Evolutionary conservation across 2,797 vertebrate species (phyloP), one percentile per base, ranked within the genome.

Genomic region (Etheostoma nigrum): DNA sequence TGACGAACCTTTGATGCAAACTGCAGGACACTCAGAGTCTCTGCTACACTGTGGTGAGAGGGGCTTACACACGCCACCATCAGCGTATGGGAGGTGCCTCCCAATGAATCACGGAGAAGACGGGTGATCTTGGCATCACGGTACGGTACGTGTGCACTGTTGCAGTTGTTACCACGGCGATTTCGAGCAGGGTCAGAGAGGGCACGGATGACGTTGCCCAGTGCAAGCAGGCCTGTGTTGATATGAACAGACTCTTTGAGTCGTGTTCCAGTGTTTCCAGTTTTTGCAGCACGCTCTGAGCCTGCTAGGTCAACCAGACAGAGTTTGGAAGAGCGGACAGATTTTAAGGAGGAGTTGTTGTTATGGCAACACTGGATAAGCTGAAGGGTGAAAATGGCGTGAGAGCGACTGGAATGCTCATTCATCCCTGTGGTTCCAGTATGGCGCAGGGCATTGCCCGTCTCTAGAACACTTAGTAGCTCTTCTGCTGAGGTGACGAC

Each of bases 1-100:
- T 95, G 95, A 73, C 95, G 96, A 19, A 96, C 96, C 81, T 95
- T 95, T 69, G 96, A 96, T 4, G 97, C 97, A 64, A 97, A 98
- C 89, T 96, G 96, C 57, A 98, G 94, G 10, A 96, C 97, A 79
- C 96, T 96, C 69, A 98, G 88, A 45, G 97, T 97, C 86, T 98
- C 97, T 9, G 96, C 92, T 40, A 97, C 94, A 79, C 95, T 96
- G 65, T 92, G 88, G 71, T 96, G 91, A 5, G 96, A 97, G 25
- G 97, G 97, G 89, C 96, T 98, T 21, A 98, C 94, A 68, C 97
- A 99, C 0, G 96, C 95, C 91, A 99, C 94, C 96, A 99, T 97
- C 74, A 98, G 90, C 0, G 97, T 98, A 81, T 96, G 97, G 52
- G 97, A 95, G 16, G 94, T 97, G 76, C 97, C 97, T 79, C 97